Conservation (phyloP, 1,140 invertebrate genomes). For the Drosophila bocki region DNA sequence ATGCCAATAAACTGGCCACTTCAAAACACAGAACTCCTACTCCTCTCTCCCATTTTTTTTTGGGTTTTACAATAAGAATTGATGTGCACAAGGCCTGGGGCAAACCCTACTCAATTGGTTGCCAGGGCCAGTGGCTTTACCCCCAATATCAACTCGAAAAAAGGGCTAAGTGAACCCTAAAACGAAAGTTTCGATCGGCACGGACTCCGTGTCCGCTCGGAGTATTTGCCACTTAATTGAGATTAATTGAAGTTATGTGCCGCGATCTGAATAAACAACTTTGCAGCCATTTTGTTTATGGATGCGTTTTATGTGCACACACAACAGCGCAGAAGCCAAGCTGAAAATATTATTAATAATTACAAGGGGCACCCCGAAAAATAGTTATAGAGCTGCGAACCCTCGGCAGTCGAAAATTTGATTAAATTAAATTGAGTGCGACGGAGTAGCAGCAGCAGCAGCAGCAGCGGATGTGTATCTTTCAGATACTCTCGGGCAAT, state of each 20-base stretch:
- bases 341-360: constrained; percentile 73
- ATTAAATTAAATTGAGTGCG: constrained; percentile 82
- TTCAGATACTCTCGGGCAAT: constrained; percentile 37
- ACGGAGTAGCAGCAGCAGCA: constrained; percentile 53
- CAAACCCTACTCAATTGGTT: constrained; percentile 71
- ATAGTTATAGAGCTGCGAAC: constrained; percentile 52
- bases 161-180: constrained; percentile 68
- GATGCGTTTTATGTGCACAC: constrained; percentile 75
- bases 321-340: background rate
- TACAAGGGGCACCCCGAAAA: constrained; percentile 70
- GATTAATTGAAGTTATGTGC: constrained; percentile 79
- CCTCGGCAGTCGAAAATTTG: constrained; percentile 54
- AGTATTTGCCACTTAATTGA: constrained; percentile 78
- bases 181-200: constrained; percentile 43
- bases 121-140: constrained; percentile 28
- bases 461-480: constrained; percentile 61
- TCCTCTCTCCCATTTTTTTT: constrained; percentile 19
- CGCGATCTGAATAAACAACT: constrained; percentile 71
- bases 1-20: constrained; percentile 63
- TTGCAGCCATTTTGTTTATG: constrained; percentile 75
- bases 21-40: constrained; percentile 35
- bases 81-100: constrained; percentile 59
- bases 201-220: constrained; percentile 21
- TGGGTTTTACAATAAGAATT: constrained; percentile 60
- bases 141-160: constrained; percentile 44